Conservation (phyloP, 2,888 invertebrate species). For the Tenthredo scrophulariae region DNA sequence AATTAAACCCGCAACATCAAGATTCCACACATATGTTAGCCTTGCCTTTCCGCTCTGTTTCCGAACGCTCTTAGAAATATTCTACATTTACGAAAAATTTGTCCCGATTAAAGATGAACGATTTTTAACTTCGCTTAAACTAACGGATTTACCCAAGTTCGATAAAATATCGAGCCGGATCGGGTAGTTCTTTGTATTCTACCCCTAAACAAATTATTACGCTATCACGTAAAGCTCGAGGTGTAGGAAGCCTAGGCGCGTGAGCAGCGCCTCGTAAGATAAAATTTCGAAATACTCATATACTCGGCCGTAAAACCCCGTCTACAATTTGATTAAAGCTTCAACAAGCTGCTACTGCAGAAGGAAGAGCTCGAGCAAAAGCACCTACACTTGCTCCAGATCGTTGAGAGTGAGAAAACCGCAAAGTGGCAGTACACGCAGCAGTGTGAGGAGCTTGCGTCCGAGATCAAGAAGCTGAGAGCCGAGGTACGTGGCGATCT, state of each 20-base stretch:
- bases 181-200: background rate
- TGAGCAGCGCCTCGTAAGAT: background rate
- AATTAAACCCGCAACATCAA: constrained; percentile 1
- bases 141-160: too few relatives aligned
- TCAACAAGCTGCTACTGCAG: constrained; percentile 92
- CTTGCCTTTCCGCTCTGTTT: background rate
- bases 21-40: constrained; percentile 14
- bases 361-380: constrained; percentile 96
- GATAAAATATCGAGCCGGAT: background rate
- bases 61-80: background rate
- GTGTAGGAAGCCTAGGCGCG: background rate
- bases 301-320: background rate
- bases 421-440: constrained; percentile 96
- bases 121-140: background rate
- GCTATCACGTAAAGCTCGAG: background rate
- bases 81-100: background rate
- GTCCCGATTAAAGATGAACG: background rate
- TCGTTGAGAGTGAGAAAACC: constrained; percentile 94
- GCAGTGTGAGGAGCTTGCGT: constrained; percentile 93
- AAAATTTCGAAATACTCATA: background rate
- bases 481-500: constrained; percentile 84
- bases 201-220: background rate
- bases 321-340: constrained; percentile 80
- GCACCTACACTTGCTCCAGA: constrained; percentile 92
- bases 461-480: constrained; percentile 93